Percentiles rank a stretch among this genome's conserved stretches.
phyloP scores from a whole-genome alignment of 2,797 vertebrate species.

The Pelodytes ibericus region DNA sequence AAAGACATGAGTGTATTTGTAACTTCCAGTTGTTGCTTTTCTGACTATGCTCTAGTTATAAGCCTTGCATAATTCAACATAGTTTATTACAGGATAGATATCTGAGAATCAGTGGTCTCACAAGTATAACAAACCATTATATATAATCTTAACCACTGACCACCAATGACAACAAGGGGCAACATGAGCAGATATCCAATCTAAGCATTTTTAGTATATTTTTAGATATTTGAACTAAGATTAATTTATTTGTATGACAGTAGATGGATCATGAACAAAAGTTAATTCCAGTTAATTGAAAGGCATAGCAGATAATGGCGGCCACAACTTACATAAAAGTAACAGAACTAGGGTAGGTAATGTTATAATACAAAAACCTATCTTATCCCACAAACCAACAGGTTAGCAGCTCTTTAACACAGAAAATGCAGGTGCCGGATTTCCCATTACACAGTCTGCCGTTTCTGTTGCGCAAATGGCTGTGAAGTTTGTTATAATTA shows the following conservation, averaged over 20 bases:
- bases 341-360: background rate
- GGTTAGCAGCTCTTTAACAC: conserved; percentile 19
- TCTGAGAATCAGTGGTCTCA: background rate
- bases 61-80: no score
- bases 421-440: conserved; percentile 37
- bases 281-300: background rate
- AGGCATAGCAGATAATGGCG: background rate
- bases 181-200: no score
- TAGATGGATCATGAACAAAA: background rate
- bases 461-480: conserved; percentile 48
- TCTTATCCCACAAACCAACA: conserved; percentile 36
- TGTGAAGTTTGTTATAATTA: conserved; percentile 70
- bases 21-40: no score
- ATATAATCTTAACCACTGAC: background rate
- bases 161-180: no score
- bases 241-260: background rate
- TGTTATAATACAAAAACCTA: background rate
- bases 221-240: background rate
- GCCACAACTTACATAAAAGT: background rate
- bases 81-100: no score
- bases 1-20: no score
- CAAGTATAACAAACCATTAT: background rate
- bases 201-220: background rate
- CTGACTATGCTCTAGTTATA: no score
- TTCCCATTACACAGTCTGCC: conserved; percentile 47